phyloP scores from a whole-genome alignment of 2,888 invertebrate species.

The Dryomyza anilis region DNA sequence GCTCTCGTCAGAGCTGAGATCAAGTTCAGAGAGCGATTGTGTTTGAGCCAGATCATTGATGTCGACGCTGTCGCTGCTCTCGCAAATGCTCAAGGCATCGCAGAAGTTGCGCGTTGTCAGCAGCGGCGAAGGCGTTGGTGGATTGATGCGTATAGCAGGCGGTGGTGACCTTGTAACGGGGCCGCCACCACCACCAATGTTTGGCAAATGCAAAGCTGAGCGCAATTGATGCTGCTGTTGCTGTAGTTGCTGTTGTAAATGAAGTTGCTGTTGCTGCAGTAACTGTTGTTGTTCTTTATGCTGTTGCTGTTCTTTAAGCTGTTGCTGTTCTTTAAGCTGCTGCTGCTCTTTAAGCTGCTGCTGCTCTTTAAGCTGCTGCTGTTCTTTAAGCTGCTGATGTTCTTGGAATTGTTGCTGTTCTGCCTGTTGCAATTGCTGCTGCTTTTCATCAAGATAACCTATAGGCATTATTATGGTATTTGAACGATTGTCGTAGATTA shows the following conservation, averaged over 20 bases:
- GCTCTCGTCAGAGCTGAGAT: conserved; percentile 38
- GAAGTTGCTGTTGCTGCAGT: neutral
- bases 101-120: conserved; percentile 25
- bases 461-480: conserved; percentile 41
- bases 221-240: conserved; percentile 2
- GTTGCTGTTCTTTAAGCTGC: conserved; percentile 26
- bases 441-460: conserved; percentile 29
- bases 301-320: conserved; percentile 15
- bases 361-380: neutral
- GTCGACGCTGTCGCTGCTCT: conserved; percentile 17
- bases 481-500: conserved; percentile 52
- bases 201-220: conserved; percentile 27
- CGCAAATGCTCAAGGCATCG: conserved; percentile 18
- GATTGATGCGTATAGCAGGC: conserved; percentile 53
- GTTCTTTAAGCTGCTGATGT: neutral
- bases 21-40: neutral
- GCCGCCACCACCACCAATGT: too few species aligned
- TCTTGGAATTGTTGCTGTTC: conserved; percentile 6
- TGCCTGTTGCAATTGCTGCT: conserved; percentile 19
- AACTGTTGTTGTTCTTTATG: neutral
- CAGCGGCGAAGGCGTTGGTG: conserved; percentile 52
- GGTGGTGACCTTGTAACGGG: too few species aligned
- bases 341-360: conserved; percentile 21
- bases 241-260: conserved; percentile 4
- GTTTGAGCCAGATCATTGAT: neutral